Conservation (phyloP, 2,113 vertebrate species). For the Hyaena hyaena region DNA sequence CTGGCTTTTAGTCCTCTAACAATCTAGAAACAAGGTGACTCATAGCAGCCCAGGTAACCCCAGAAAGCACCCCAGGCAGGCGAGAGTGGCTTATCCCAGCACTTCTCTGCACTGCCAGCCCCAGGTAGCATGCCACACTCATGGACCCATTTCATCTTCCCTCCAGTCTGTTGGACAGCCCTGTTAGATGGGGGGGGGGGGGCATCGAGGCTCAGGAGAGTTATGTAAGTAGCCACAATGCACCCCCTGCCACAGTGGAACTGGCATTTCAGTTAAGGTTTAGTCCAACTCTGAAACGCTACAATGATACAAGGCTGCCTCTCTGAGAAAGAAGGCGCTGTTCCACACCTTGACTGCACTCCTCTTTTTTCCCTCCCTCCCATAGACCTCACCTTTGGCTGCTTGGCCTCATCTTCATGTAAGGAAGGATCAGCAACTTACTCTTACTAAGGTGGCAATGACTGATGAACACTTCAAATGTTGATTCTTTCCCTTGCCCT, state of each 20-base stretch:
- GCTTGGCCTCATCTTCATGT: not conserved
- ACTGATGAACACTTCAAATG: not conserved
- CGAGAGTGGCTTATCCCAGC: rapidly evolving
- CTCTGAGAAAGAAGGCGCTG: not conserved
- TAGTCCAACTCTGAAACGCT: not conserved
- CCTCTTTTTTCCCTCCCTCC: not conserved
- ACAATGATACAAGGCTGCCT: not conserved
- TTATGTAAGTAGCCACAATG: not conserved
- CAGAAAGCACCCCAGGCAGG: rapidly evolving
- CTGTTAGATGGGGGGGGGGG: not conserved
- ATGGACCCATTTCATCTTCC: not conserved
- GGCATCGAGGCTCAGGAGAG: not conserved
- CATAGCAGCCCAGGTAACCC: not conserved
- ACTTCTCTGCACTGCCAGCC: rapidly evolving
- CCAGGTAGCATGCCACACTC: rapidly evolving
- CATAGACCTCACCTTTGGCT: too few species aligned
- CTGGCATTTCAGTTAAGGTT: not conserved
- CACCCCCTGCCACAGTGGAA: too few species aligned
- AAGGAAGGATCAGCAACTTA: not conserved
- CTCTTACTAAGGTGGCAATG: not conserved
- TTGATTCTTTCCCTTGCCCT: not conserved
- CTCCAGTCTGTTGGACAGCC: not conserved
- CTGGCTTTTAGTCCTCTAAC: not conserved
- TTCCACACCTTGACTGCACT: not conserved
- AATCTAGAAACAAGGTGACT: not conserved